Evolutionary conservation across 2,888 invertebrate genomes (phyloP).

Genomic region (Caradrina kadenii): DNA sequence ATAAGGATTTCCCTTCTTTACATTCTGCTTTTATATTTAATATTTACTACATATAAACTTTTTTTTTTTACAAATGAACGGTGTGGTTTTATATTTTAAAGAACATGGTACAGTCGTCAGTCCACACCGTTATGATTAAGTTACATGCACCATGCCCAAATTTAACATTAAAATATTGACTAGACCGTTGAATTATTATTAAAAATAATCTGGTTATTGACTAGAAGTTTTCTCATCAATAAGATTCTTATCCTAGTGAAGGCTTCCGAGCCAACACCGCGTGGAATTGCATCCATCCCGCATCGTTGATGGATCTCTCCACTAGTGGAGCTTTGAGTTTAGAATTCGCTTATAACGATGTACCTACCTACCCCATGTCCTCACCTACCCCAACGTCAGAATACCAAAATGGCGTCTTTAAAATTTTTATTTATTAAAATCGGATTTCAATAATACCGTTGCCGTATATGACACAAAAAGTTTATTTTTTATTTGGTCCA

Average conservation of each 20-base stretch:
- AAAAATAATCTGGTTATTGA: slow-evolving; percentile 53
- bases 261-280: slow-evolving; percentile 21
- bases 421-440: slow-evolving; percentile 26
- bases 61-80: slow-evolving; percentile 18
- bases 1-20: slow-evolving; percentile 1
- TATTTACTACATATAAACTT: slow-evolving; percentile 11
- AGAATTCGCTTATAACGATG: slow-evolving; percentile 12
- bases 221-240: slow-evolving; percentile 43
- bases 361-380: neutral
- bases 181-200: slow-evolving; percentile 49
- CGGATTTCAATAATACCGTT: slow-evolving; percentile 6
- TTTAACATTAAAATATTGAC: slow-evolving; percentile 47
- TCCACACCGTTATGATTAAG: slow-evolving; percentile 18
- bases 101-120: slow-evolving; percentile 15
- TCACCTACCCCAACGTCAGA: neutral
- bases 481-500: slow-evolving; percentile 46
- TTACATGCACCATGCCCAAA: slow-evolving; percentile 31
- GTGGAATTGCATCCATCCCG: slow-evolving; percentile 19
- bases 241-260: slow-evolving; percentile 35
- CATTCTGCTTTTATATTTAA: slow-evolving; percentile 16
- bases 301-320: slow-evolving; percentile 18
- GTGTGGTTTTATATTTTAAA: slow-evolving; percentile 13
- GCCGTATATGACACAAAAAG: slow-evolving; percentile 10
- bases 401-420: slow-evolving; percentile 19
- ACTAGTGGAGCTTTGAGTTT: slow-evolving; percentile 11